Conservation (phyloP, 2,113 vertebrate genomes). For the Recurvirostra avosetta region DNA sequence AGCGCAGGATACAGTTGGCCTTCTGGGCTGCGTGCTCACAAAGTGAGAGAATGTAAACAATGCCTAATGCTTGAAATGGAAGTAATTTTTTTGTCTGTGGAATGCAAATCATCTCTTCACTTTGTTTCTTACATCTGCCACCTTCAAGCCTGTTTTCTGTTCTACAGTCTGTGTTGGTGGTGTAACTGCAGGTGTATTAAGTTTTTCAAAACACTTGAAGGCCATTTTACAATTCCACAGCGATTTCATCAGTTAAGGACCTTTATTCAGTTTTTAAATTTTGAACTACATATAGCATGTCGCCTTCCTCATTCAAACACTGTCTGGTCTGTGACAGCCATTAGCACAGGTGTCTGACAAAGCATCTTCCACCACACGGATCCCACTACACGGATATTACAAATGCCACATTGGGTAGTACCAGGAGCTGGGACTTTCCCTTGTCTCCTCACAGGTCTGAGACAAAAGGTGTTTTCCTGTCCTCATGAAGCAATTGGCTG, state of each 20-base stretch:
- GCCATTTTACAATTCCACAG: neutral
- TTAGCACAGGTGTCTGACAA: neutral
- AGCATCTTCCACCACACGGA: neutral
- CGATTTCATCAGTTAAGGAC: neutral
- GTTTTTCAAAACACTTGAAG: neutral
- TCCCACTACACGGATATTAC: neutral
- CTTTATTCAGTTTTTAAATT: neutral
- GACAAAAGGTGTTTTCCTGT: neutral
- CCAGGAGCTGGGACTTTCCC: neutral
- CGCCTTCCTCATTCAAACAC: neutral
- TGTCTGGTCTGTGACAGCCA: neutral
- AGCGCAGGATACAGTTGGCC: too few species aligned
- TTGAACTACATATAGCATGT: neutral
- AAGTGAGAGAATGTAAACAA: neutral
- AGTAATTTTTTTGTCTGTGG: neutral
- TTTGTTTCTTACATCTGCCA: neutral
- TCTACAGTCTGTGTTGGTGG: neutral
- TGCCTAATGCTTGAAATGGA: neutral
- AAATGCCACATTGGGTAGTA: accelerated
- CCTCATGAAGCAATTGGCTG: neutral
- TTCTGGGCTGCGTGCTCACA: neutral
- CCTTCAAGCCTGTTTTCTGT: neutral
- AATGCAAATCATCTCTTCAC: neutral
- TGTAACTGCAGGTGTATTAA: neutral
- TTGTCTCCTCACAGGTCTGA: neutral